Percentiles rank a stretch among this genome's conserved stretches.
Evolutionary conservation across 2,113 vertebrate genomes (phyloP).

Genomic region (Piprites chloris): DNA sequence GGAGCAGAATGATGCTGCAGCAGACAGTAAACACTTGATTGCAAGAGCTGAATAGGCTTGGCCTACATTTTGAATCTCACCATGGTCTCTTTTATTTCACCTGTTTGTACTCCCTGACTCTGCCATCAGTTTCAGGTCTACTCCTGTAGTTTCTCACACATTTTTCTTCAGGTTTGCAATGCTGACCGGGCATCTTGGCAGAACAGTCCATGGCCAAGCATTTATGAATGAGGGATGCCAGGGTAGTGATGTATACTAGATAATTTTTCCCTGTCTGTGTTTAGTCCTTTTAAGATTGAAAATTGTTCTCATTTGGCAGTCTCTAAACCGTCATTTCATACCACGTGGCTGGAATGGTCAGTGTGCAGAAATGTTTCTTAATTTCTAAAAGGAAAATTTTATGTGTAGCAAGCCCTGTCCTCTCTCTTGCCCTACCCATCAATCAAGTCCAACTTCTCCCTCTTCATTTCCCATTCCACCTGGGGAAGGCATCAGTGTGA

Average conservation of each 20-base stretch:
- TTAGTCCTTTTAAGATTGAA: slow-evolving; percentile 46
- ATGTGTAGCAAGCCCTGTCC: slow-evolving; percentile 1
- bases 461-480: slow-evolving; percentile 5
- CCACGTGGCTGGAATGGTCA: not conserved
- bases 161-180: not conserved
- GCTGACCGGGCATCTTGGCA: not conserved
- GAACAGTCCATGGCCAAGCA: not conserved
- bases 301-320: not conserved
- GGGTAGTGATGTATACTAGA: not conserved
- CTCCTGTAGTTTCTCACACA: not conserved
- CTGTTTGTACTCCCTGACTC: not conserved
- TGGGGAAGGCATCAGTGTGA: not conserved
- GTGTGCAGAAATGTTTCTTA: not conserved
- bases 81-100: not conserved
- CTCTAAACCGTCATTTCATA: not conserved
- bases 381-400: not conserved
- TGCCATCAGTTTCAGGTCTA: not conserved
- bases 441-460: not conserved
- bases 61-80: not conserved
- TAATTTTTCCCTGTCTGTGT: not conserved
- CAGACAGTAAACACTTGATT: slow-evolving; percentile 17
- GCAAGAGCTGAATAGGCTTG: slow-evolving; percentile 2
- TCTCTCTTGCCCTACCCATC: slow-evolving; percentile 11
- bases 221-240: not conserved
- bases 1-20: not conserved